Evolutionary conservation across 1,140 invertebrate species (phyloP).

Genomic region (Diabrotica virgifera): DNA sequence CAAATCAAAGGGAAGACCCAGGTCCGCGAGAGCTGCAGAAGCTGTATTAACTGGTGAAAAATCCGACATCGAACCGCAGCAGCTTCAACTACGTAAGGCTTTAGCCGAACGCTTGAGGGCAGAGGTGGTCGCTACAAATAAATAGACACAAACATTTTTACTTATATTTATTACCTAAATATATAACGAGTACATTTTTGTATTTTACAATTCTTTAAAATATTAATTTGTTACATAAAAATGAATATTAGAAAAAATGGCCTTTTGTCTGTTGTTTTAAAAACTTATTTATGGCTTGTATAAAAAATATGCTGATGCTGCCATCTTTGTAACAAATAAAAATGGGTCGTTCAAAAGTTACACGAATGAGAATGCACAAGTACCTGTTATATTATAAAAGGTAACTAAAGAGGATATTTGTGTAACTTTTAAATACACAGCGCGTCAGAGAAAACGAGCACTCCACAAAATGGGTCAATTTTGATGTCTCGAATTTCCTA

Average conservation of each 20-base stretch:
- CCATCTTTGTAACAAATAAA: constrained; percentile 32
- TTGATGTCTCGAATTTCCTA: no score
- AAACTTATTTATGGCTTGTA: constrained; percentile 34
- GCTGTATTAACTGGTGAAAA: constrained; percentile 55
- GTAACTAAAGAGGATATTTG: constrained; percentile 12
- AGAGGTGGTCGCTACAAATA: constrained; percentile 60
- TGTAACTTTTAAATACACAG: constrained; percentile 21
- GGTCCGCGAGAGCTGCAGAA: constrained; percentile 67
- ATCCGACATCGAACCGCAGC: constrained; percentile 53
- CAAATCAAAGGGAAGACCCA: constrained; percentile 54
- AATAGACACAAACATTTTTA: constrained; percentile 29
- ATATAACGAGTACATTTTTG: constrained; percentile 48
- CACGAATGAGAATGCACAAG: constrained; percentile 11
- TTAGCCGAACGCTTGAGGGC: constrained; percentile 78
- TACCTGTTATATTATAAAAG: constrained; percentile 8
- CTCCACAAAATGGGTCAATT: no score
- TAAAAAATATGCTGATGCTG: constrained; percentile 41
- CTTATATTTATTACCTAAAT: constrained; percentile 49
- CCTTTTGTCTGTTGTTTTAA: constrained; percentile 28
- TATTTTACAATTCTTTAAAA: constrained; percentile 45
- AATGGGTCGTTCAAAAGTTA: constrained; percentile 20
- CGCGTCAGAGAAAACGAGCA: no score
- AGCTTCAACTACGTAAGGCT: constrained; percentile 73
- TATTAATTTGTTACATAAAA: constrained; percentile 41
- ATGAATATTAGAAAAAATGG: constrained; percentile 37